Evolutionary conservation across 2,113 vertebrate genomes (phyloP).

Genomic region (Microtus richardsoni): DNA sequence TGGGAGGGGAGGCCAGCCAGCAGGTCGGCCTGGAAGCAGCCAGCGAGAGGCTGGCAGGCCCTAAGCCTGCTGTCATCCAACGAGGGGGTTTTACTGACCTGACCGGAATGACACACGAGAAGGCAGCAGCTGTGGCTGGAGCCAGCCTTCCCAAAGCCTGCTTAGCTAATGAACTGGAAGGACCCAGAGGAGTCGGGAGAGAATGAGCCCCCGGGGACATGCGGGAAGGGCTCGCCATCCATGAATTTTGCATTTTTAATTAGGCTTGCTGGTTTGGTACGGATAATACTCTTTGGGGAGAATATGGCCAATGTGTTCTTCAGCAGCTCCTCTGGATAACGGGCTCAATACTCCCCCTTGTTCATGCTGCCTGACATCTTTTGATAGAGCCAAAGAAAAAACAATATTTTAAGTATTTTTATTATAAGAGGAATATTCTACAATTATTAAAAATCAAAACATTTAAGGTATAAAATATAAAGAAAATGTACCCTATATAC

Average conservation of each 20-base stretch:
- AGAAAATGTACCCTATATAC: conserved; percentile 41
- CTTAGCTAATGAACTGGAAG: conserved; percentile 82
- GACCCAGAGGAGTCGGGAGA: conserved; percentile 66
- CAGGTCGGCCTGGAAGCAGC: conserved; percentile 22
- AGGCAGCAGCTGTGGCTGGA: conserved; percentile 79
- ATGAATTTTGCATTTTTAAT: conserved; percentile 79
- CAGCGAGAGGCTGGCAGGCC: conserved; percentile 49
- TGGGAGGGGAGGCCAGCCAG: not conserved
- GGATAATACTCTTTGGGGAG: conserved; percentile 58
- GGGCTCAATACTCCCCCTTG: not conserved
- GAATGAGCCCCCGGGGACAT: conserved; percentile 61
- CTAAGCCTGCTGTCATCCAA: conserved; percentile 66
- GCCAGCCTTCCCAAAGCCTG: conserved; percentile 49
- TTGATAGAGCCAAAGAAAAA: conserved; percentile 5
- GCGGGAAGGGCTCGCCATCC: conserved; percentile 29
- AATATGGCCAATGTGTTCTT: conserved; percentile 46
- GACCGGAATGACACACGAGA: conserved; percentile 61
- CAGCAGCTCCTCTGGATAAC: conserved; percentile 23
- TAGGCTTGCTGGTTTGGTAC: conserved; percentile 57
- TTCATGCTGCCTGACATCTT: not conserved
- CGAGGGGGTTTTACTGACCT: conserved; percentile 65
- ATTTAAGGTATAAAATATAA: conserved; percentile 45
- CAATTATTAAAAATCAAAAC: conserved; percentile 59
- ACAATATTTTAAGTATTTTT: conserved; percentile 20
- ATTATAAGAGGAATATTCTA: conserved; percentile 40